Conservation (phyloP, 1,140 invertebrate species). For the Lanistes nyassanus region DNA sequence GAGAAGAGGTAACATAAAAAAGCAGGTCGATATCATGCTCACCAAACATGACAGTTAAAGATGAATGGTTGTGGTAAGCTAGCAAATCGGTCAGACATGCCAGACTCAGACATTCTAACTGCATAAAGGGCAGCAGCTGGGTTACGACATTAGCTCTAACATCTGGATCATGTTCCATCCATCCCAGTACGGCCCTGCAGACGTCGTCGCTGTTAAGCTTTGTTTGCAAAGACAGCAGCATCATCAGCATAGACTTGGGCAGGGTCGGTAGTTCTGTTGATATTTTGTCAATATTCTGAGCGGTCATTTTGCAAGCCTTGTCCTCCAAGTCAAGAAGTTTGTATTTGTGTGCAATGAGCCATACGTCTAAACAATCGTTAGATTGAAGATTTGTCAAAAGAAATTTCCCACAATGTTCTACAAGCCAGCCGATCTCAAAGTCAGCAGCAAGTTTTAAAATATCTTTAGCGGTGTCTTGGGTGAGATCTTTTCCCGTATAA, state of each 20-base stretch:
- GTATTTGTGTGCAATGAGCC: constrained; percentile 12
- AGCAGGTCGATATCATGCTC: background rate
- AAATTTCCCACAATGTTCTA: background rate
- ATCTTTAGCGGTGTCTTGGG: background rate
- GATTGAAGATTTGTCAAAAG: background rate
- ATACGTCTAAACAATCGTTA: background rate
- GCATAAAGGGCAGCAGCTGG: constrained; percentile 8
- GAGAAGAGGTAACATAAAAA: too few relatives aligned
- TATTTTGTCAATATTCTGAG: background rate
- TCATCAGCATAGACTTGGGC: constrained; percentile 8
- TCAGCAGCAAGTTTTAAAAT: constrained; percentile 4
- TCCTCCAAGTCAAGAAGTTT: background rate
- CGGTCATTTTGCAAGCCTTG: background rate
- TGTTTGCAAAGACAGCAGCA: background rate
- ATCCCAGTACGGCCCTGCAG: constrained; percentile 9
- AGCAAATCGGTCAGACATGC: background rate
- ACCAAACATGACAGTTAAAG: background rate
- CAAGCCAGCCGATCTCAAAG: constrained; percentile 9
- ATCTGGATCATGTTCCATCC: constrained; percentile 1
- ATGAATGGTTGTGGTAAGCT: background rate
- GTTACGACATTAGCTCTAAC: background rate
- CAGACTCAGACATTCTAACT: background rate
- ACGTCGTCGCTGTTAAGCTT: constrained; percentile 9
- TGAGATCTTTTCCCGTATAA: constrained; percentile 8
- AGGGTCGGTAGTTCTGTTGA: background rate